Conservation (phyloP, 2,113 vertebrate genomes). For the Zosterops borbonicus region DNA sequence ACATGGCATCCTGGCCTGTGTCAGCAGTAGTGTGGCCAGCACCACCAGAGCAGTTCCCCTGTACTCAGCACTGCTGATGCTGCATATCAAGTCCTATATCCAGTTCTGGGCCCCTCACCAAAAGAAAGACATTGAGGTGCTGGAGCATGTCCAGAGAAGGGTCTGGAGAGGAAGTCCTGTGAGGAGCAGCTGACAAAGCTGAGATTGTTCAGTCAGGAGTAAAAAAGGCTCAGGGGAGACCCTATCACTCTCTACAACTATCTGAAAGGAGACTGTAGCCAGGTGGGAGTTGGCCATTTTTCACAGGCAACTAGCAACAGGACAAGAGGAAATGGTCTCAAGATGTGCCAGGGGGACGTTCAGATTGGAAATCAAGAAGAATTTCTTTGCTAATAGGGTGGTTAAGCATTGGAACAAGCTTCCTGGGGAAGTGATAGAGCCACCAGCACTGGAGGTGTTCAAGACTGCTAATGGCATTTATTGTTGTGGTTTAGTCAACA, state of each 20-base stretch:
- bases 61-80: no score
- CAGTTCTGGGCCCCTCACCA: not conserved
- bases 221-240: not conserved
- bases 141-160: not conserved
- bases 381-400: not conserved
- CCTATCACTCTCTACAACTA: not conserved
- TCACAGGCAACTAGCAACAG: not conserved
- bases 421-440: fast-evolving
- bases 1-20: not conserved
- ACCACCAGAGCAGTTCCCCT: not conserved
- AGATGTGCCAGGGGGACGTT: not conserved
- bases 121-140: not conserved
- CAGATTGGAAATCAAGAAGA: not conserved
- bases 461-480: not conserved
- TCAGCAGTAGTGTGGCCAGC: not conserved
- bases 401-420: not conserved
- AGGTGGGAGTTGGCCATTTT: not conserved
- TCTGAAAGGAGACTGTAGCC: not conserved
- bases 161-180: not conserved
- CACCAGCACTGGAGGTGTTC: not conserved
- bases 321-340: not conserved
- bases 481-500: not conserved
- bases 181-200: not conserved
- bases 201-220: not conserved
- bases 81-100: not conserved